phyloP scores from a whole-genome alignment of 2,797 vertebrate genomes.

The Sebastes taczanowskii region DNA sequence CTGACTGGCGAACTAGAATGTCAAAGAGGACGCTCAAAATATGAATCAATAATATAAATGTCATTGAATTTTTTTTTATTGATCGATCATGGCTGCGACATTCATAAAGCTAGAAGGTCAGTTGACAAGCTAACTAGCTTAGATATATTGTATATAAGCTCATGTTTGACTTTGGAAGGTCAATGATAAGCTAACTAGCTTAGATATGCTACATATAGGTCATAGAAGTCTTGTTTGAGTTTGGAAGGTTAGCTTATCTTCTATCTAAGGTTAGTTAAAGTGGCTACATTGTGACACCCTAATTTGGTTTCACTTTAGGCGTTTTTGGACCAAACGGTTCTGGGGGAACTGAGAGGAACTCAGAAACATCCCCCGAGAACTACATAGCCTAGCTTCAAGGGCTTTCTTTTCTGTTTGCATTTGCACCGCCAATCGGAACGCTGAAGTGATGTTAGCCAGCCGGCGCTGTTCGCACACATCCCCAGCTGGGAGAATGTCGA shows the following conservation, averaged over 20 bases:
- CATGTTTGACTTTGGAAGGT: neutral
- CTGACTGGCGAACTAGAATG: neutral
- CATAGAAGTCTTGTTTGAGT: neutral
- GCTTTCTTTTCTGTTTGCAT: too few relatives aligned
- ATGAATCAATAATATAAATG: constrained; percentile 17
- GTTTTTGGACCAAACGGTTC: too few relatives aligned
- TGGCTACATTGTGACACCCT: too few relatives aligned
- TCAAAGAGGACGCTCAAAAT: neutral
- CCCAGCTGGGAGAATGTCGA: too few relatives aligned
- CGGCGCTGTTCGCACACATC: too few relatives aligned
- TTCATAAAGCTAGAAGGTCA: constrained; percentile 1
- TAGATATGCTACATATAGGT: neutral
- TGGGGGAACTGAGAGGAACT: too few relatives aligned
- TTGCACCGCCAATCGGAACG: too few relatives aligned
- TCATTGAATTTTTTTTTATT: constrained; percentile 9
- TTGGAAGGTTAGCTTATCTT: neutral
- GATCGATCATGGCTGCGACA: constrained; percentile 3
- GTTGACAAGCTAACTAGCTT: neutral
- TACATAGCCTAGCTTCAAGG: too few relatives aligned
- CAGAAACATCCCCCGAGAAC: too few relatives aligned
- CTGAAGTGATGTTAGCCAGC: too few relatives aligned
- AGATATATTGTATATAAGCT: neutral
- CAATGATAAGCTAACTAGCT: neutral
- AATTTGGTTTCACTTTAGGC: too few relatives aligned
- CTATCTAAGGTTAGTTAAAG: neutral